Evolutionary conservation across 2,113 vertebrate genomes (phyloP).

Genomic region (Corydoras sp.): DNA sequence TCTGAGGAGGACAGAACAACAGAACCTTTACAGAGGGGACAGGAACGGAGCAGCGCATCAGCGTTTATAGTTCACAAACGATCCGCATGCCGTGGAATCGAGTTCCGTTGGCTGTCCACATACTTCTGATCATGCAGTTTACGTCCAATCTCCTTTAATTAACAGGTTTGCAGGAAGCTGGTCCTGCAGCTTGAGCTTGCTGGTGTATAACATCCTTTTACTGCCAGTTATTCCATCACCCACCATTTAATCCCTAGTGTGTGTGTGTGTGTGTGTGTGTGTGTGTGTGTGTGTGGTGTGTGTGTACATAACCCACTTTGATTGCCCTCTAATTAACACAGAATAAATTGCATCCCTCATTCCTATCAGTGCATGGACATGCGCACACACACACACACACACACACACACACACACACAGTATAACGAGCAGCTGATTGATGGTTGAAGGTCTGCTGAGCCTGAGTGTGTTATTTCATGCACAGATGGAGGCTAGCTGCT

Average conservation of each 20-base stretch:
- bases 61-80: too few species aligned
- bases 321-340: constrained; percentile 29
- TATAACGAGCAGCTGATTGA: constrained; percentile 35
- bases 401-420: constrained; percentile 12
- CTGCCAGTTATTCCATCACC: constrained; percentile 2
- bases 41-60: not conserved
- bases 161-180: too few species aligned
- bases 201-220: not conserved
- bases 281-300: not conserved
- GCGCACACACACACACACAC: constrained; percentile 3
- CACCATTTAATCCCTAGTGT: constrained; percentile 12
- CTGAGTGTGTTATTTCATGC: constrained; percentile 42
- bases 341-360: constrained; percentile 31
- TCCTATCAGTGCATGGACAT: not conserved
- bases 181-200: not conserved
- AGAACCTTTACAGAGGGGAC: not conserved
- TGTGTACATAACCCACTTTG: constrained; percentile 26
- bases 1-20: constrained; percentile 8
- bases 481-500: constrained; percentile 39
- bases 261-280: constrained; percentile 3
- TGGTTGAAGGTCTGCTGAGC: constrained; percentile 35
- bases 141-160: too few species aligned
- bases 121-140: too few species aligned
- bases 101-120: too few species aligned
- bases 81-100: too few species aligned